phyloP scores from a whole-genome alignment of 2,888 invertebrate genomes.

The Cantharis rufa region DNA sequence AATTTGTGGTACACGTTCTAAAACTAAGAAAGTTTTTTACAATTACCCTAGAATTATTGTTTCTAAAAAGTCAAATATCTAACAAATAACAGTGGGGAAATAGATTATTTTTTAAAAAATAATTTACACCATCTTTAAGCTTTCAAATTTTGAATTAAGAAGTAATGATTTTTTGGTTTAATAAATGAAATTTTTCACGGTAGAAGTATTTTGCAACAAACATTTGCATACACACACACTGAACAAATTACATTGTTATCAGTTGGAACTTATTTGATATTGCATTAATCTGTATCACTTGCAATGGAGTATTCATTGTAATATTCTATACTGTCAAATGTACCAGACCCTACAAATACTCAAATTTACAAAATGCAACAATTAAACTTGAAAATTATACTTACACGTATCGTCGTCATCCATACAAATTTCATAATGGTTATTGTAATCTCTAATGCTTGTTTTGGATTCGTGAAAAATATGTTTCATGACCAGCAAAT shows the following conservation, averaged over 20 bases:
- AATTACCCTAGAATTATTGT: not conserved
- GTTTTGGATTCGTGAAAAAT: slow-evolving; percentile 44
- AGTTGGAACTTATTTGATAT: not conserved
- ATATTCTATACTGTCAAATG: slow-evolving; percentile 19
- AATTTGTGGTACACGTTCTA: not conserved
- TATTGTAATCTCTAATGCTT: slow-evolving; percentile 51
- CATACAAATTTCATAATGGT: slow-evolving; percentile 48
- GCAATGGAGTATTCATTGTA: slow-evolving; percentile 32
- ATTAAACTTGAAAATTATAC: not conserved
- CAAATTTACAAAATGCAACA: not conserved
- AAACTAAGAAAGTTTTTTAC: not conserved
- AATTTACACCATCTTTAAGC: not conserved
- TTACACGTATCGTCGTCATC: slow-evolving; percentile 38
- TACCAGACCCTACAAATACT: not conserved
- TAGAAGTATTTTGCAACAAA: not conserved
- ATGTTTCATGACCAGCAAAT: slow-evolving; percentile 49
- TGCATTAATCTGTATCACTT: slow-evolving; percentile 31
- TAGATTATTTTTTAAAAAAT: not conserved
- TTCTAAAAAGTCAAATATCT: not conserved
- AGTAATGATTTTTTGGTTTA: not conserved
- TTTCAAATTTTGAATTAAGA: not conserved
- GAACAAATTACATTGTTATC: not conserved
- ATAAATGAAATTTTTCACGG: not conserved
- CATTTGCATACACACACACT: not conserved
- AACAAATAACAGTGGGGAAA: not conserved